Base-by-base conservation (phyloP, 2,113 vertebrate genomes). In the Anolis carolinensis region DNA sequence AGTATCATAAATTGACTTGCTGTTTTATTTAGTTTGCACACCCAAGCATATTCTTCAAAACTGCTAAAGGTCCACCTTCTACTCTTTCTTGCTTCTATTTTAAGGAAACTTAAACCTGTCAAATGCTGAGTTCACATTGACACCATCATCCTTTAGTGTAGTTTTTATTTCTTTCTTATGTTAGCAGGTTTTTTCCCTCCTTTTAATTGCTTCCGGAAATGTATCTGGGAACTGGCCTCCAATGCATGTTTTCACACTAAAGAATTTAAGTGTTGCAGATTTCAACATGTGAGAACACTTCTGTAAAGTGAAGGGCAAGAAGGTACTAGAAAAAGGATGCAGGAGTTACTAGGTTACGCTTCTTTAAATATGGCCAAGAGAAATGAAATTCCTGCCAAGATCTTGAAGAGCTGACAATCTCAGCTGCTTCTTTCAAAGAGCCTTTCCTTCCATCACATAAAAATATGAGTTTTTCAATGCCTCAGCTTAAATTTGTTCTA, bases 321-420 rank as follows among this genome's bases (percentile, higher is more conserved):
- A 87, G 95, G 90, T 73, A 73, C 30, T 73, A 20, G 5, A 59
- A 52, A 59, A 92, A 83, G 81, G 83, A 90, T 32, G 72, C 62
- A 79, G 88, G 89, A 91, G 89, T 93, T 94, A 65, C 23, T 25
- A 84, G 89, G 87, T 92, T 88, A 83, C 86, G 86, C 88, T 88
- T 92, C 77, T 86, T 92, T 88, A 90, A 84, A 73, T 91, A 89
- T 82, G 72, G 85, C 78, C 81, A 92, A 90, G 79, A 67, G 79
- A 90, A 92, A 78, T 55, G 34, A 89, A 44, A 87, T 0, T 55
- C 1, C 73, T 70, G 67, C 78, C 84, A 87, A 9, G 32, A 4
- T 20, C 44, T 27, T 87, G 63, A 68, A 84, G 86, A 39, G 55
- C 67, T 93, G 91, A 92, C 85, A 77, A 92, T 83, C 39, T 80